Evolutionary conservation across 1,140 invertebrate species (phyloP), one percentile per base, ranked within the genome.

Genomic region (Atta texana): DNA sequence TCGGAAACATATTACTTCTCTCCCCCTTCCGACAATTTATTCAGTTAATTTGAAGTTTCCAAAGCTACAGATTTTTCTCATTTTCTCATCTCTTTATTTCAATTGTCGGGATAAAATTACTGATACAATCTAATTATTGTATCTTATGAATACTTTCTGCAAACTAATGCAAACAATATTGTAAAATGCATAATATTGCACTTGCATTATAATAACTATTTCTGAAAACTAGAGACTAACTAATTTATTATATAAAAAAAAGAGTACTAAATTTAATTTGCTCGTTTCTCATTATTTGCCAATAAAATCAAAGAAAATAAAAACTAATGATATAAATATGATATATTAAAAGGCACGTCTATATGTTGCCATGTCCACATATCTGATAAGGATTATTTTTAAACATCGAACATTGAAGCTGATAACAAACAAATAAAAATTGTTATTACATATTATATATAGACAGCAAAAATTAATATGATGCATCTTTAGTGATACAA

Each of bases 1-100:
- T 21, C 31, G 14, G 7, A 49, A 5, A 71, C 51, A 61, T 57
- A 81, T 81, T 80, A 71, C 18, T 21, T n/a, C n/a, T 24, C 31
- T 39, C 39, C 21, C 21, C 21, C 12, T 44, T 55, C 10, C 14
- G 14, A 28, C 64, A 7, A 71, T 81, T 81, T 81, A 81, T 71
- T 55, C 69, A 14, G 21, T 69, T 34, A 39, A 18, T 21, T 69
- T 31, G n/a, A 68, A 31, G 14, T 55, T 80, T 68, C 7, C 31
- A 39, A 80, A 80, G 28, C n/a, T 66, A 55, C 66, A 55, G n/a
- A 39, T 31, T 39, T 55, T 81, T 69, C 66, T 69, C 28, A 69
- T 39, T 1, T 8, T 24, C 24, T 24, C 39, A 8, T 69, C 16
- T 49, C 21, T 18, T 24, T 55, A 14, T 81, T 51, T 78, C 5